Base-by-base conservation (phyloP, 2,888 invertebrate species). In the Drosophila recens region DNA sequence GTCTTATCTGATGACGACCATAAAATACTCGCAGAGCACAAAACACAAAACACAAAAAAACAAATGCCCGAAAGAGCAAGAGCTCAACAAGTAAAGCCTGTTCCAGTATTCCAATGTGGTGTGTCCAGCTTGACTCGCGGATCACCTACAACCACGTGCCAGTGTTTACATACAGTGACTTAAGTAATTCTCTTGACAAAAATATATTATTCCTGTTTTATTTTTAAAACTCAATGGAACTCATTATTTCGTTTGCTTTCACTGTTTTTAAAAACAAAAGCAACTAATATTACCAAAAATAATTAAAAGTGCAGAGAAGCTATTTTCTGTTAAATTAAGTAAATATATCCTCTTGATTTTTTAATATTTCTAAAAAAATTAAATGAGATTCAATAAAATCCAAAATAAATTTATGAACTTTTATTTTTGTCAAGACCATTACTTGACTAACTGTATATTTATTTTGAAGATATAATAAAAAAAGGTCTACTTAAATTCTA, bases 71-170 rank as follows among this genome's bases (percentile, higher is more conserved):
- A 61, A 67, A 64, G 61, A 68, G 51, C 48, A 46, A 61, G 52
- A 61, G 52, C 62, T 80, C 70, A 57, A 66, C 80, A 70, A 75
- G 80, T 76, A 52, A 51, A 34, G 53, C 63, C 62, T 45, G 54
- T 43, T 45, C 15, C 27, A 13, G 20, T 4, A 27, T 27, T 27
- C 27, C 30, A 30, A 8, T 27, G 17, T 20, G n/a, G 17, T 33
- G 17, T 33, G 56, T 52, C 15, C 57, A 49, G 5, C 53, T 15
- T 2, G 61, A 61, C 54, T 34, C 13, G 8, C 33, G 20, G 4
- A 56, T 67, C 46, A 45, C n/a, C 54, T 78, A 53, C 52, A 36
- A 36, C n/a, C 3, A 17, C 33, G 27, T 45, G 45, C 8, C 23
- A n/a, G 4, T 40, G 15, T 9, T 40, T 40, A 40, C 40, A 10